Base-by-base conservation (phyloP, 2,113 vertebrate species). In the Sinocyclocheilus anophthalmus region DNA sequence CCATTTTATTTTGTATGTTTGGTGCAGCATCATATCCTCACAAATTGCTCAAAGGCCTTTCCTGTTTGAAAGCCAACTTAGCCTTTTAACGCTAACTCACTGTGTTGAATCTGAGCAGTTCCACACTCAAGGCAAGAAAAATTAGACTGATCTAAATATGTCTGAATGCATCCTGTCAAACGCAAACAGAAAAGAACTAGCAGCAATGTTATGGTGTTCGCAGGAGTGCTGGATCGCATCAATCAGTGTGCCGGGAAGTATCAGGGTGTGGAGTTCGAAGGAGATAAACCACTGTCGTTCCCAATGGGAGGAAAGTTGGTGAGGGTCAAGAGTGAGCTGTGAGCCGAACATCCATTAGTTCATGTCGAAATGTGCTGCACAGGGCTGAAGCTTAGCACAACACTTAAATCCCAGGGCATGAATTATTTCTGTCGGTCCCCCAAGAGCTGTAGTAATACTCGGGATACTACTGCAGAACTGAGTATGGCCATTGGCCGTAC, bases 41-140 rank as follows among this genome's bases (percentile, higher is more conserved):
- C 87, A 81, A 88, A 91, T 90, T 82, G 88, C 89, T 90, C 69
- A 75, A 61, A 55, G 88, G 11, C 63, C 53, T 86, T 59, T 89
- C 33, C 73, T 77, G 76, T 72, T 50, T 57, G 84, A 67, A 86
- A 76, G 30, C 16, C 53, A 75, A 26, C 84, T 83, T 45, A 20
- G 76, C 67, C 70, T 81, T 53, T 72, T 59, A 77, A 85, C 22
- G 63, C 85, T 90, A 89, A 89, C 42, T 72, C 84, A 70, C 80
- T 85, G 57, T 86, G 73, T 70, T 81, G 85, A 76, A 83, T 87
- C 84, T 85, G 81, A 72, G 26, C 45, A 86, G 89, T 84, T 42
- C 24, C 57, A 22, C 83, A 87, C 89, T 88, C 67, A 76, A 39
- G 88, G 84, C 85, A 39, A 65, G 11, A 89, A 18, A 84, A 39